Conservation (phyloP, 2,888 invertebrate genomes). For the Sturmia bella region DNA sequence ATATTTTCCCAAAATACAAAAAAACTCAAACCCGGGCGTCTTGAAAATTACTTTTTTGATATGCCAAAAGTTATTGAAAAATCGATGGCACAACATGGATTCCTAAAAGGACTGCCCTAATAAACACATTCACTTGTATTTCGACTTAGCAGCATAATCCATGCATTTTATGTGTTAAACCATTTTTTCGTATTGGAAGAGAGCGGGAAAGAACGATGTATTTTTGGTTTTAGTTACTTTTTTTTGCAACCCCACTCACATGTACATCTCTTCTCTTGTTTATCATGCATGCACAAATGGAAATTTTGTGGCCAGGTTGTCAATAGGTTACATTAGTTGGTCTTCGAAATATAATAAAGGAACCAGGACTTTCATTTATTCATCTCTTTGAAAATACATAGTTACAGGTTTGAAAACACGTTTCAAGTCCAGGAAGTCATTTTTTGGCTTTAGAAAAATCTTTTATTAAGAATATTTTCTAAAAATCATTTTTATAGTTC, state of each 20-base stretch:
- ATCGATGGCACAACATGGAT: too few relatives aligned
- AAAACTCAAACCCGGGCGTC: too few relatives aligned
- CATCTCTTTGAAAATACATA: background rate
- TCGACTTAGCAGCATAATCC: conserved; percentile 8
- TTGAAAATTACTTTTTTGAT: too few relatives aligned
- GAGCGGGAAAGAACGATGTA: conserved; percentile 19
- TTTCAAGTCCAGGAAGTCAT: conserved; percentile 6
- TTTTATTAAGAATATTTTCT: conserved; percentile 51
- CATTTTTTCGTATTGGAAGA: background rate
- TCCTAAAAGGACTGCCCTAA: too few relatives aligned
- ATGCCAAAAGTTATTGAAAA: too few relatives aligned
- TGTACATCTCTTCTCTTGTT: conserved; percentile 12
- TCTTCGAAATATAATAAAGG: conserved; percentile 33
- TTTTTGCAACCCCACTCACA: conserved; percentile 13
- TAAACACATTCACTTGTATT: background rate
- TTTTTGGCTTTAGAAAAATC: conserved; percentile 40
- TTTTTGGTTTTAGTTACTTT: conserved; percentile 20
- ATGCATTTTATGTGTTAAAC: conserved; percentile 21
- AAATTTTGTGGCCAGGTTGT: conserved; percentile 64
- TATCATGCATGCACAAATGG: background rate
- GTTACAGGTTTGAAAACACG: background rate
- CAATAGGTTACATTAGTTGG: conserved; percentile 65
- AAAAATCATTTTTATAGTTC: conserved; percentile 45
- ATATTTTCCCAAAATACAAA: too few relatives aligned
- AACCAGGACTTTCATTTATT: conserved; percentile 31